Conservation (phyloP, 1,140 invertebrate species). For the Zelostemma sp. region DNA sequence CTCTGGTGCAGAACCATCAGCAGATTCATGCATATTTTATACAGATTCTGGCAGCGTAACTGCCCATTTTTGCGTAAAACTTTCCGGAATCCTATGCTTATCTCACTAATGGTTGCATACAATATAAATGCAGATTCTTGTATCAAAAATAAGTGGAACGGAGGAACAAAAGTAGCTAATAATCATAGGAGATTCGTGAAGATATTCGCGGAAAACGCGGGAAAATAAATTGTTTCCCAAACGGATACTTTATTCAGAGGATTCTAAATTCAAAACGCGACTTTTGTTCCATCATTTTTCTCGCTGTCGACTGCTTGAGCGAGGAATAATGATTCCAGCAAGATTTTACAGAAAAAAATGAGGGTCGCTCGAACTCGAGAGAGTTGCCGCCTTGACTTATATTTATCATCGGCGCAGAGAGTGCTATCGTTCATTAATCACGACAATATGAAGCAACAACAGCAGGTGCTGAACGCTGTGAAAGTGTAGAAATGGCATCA, state of each 20-base stretch:
- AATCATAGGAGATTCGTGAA: too few relatives aligned
- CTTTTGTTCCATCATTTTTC: conserved; percentile 29
- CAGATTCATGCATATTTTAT: conserved; percentile 16
- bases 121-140: conserved; percentile 7
- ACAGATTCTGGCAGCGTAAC: conserved; percentile 7
- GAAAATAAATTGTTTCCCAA: conserved; percentile 23
- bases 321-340: conserved; percentile 21
- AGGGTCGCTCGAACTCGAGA: conserved; percentile 10
- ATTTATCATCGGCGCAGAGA: conserved; percentile 30
- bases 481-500: conserved; percentile 9
- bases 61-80: conserved; percentile 3
- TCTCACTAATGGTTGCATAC: conserved; percentile 9
- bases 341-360: conserved; percentile 5
- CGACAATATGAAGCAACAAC: conserved; percentile 22
- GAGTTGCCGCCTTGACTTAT: conserved; percentile 17
- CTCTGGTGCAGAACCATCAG: conserved; percentile 5
- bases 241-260: conserved; percentile 17
- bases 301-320: not conserved
- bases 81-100: conserved; percentile 4
- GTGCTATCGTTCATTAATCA: conserved; percentile 43
- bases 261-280: conserved; percentile 36
- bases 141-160: not conserved
- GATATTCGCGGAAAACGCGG: not conserved
- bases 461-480: conserved; percentile 16
- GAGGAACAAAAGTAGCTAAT: too few relatives aligned